These are phyloP conservation scores for Chelonia mydas DNA, from an alignment of 2,797 vertebrate genomes.

Conservation along the genomic window DNA sequence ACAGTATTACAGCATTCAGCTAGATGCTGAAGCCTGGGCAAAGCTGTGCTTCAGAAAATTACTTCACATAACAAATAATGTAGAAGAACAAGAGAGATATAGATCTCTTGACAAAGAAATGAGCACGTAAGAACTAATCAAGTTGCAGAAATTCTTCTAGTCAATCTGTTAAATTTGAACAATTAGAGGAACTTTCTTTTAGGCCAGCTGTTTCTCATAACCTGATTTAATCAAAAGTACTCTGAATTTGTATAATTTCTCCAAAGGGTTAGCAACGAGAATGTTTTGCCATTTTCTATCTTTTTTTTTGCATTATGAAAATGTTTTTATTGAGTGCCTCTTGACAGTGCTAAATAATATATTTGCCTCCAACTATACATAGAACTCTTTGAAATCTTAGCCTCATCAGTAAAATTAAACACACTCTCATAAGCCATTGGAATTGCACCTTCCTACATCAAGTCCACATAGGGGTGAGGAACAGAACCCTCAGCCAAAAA, in stretches of 20 bases:
- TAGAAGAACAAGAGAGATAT: neutral
- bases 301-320: constrained; percentile 9
- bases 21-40: neutral
- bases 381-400: neutral
- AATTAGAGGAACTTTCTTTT: constrained; percentile 44
- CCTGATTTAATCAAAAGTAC: constrained; percentile 39
- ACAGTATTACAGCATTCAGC: neutral
- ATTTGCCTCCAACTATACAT: neutral
- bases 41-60: constrained; percentile 33
- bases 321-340: neutral
- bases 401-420: neutral
- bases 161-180: constrained; percentile 50
- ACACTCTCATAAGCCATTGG: neutral
- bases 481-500: neutral
- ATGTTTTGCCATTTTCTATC: constrained; percentile 17
- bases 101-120: constrained; percentile 22
- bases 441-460: neutral
- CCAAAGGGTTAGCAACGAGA: neutral
- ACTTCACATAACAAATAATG: neutral
- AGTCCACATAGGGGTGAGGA: fast-evolving
- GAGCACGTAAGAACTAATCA: neutral
- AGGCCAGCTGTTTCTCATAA: constrained; percentile 33
- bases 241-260: constrained; percentile 42
- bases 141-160: constrained; percentile 42
- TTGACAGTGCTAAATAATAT: neutral